Conservation (phyloP, 2,113 vertebrate genomes). For the Chelonoidis abingdonii region DNA sequence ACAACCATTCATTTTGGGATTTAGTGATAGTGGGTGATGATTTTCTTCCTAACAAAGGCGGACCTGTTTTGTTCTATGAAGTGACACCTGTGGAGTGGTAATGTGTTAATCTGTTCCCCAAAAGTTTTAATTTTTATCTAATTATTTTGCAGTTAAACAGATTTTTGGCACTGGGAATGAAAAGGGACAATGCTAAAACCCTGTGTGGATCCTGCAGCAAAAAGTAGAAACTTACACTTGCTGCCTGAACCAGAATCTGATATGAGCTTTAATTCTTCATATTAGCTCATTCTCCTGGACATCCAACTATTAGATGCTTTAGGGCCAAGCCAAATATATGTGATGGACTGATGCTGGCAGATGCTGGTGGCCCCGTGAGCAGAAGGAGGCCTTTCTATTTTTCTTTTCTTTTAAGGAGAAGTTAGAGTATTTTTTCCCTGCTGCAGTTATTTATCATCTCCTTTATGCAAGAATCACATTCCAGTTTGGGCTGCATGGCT, state of each 20-base stretch:
- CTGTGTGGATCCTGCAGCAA: not conserved
- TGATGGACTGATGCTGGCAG: not conserved
- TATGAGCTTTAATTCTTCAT: not conserved
- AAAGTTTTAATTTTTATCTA: not conserved
- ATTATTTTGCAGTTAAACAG: constrained; percentile 15
- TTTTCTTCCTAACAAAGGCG: not conserved
- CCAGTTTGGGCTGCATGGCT: constrained; percentile 67
- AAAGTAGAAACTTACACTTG: not conserved
- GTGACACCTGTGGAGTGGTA: not conserved
- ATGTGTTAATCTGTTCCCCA: not conserved
- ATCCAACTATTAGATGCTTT: not conserved
- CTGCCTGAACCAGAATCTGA: not conserved
- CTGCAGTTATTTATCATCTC: constrained; percentile 69
- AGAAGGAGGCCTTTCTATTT: not conserved
- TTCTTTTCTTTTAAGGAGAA: constrained; percentile 39
- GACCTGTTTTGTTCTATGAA: not conserved
- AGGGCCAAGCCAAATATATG: not conserved
- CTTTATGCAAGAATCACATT: constrained; percentile 71
- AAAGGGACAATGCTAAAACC: not conserved
- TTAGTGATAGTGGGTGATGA: not conserved
- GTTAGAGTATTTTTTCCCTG: not conserved
- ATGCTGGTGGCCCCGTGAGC: not conserved
- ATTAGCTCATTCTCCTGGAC: accelerated
- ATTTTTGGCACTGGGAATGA: not conserved
- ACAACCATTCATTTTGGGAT: not conserved